phyloP scores from a whole-genome alignment of 2,888 invertebrate genomes.

The Microctonus hyperodae region DNA sequence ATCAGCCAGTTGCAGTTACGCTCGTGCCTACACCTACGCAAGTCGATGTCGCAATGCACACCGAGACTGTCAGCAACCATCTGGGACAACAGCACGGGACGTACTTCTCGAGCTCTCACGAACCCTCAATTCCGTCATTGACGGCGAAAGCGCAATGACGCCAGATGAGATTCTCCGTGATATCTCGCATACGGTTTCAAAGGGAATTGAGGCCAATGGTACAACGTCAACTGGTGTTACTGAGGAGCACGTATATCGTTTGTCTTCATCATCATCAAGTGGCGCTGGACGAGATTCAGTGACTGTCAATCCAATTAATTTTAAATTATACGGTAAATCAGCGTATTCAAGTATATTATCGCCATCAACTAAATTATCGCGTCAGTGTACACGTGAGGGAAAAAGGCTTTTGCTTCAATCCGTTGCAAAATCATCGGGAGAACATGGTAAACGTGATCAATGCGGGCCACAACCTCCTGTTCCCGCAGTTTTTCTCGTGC shows the following conservation, averaged over 20 bases:
- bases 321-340: slow-evolving; percentile 46
- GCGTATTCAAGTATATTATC: slow-evolving; percentile 34
- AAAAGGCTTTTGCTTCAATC: slow-evolving; percentile 32
- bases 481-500: slow-evolving; percentile 38
- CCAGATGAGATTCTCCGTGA: slow-evolving; percentile 53
- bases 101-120: slow-evolving; percentile 52
- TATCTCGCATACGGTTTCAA: slow-evolving; percentile 51
- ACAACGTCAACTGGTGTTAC: slow-evolving; percentile 28
- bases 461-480: not conserved
- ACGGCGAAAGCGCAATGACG: slow-evolving; percentile 47
- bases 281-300: slow-evolving; percentile 39
- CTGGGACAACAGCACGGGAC: slow-evolving; percentile 44
- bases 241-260: slow-evolving; percentile 39
- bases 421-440: not conserved
- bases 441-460: slow-evolving; percentile 16
- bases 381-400: slow-evolving; percentile 41
- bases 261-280: slow-evolving; percentile 41
- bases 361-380: slow-evolving; percentile 38
- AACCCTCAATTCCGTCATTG: slow-evolving; percentile 54
- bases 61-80: slow-evolving; percentile 26
- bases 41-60: slow-evolving; percentile 34
- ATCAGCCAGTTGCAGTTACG: slow-evolving; percentile 45
- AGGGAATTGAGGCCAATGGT: slow-evolving; percentile 39
- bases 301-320: slow-evolving; percentile 50
- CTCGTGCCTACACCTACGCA: slow-evolving; percentile 42